Evolutionary conservation across 2,888 invertebrate genomes (phyloP), one percentile per base, ranked within the genome.

Genomic region (Gymnocheta viridis): DNA sequence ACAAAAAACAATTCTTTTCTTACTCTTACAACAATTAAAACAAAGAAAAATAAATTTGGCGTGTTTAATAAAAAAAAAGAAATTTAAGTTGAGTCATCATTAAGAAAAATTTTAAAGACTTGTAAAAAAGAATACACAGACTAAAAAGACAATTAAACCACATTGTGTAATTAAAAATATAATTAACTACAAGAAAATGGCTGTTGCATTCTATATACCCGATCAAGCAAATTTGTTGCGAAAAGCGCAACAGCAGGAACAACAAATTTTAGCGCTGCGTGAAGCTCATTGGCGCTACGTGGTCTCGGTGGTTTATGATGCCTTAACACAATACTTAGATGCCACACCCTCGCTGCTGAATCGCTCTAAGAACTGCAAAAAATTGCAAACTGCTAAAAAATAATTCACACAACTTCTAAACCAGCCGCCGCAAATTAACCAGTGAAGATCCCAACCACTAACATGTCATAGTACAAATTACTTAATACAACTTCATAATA

Each of bases 201-300:
- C 91, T 35, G 87, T 91, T 77, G 91, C 91, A 54, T 91, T 91
- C 67, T 91, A 87, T 60, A 91, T 91, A 66, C 91, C 91, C 67
- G 91, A 91, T 77, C 91, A 91, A 86, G 89, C 88, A 27, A 88
- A 81, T 17, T 66, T 91, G 70, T 85, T 90, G 85, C 90, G 91
- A 12, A 90, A 90, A 83, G 89, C 91, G 35, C 86, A 82, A 38
- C 88, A 89, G 44, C 88, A 90, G 87, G 91, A 91, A 85, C 89
- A 89, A 69, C 83, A 86, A 77, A 87, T 91, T 70, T 78, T 91
- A 32, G 89, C 89, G 38, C 86, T 88, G 86, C 89, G 89, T 24
- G 88, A 89, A 64, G 87, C 88, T 70, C 90, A 90, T 62, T 89
- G 89, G 88, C 85, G 86, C 32, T 83, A 88, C 41, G 86, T 91